Base-by-base conservation (phyloP, 2,113 vertebrate species). In the Isichthys henryi region DNA sequence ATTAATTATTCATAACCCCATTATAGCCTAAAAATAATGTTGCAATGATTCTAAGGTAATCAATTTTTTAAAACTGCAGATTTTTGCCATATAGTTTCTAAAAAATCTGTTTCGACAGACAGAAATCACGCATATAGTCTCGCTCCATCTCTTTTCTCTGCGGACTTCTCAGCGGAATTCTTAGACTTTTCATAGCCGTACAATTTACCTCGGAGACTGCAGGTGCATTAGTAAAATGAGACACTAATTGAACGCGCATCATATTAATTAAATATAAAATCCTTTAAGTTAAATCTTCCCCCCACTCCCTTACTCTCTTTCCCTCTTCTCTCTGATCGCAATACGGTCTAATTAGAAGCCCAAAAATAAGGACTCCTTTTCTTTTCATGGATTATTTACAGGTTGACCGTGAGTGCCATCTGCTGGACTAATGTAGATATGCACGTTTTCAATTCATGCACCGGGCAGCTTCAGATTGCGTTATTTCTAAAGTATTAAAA, bases 381-480 rank as follows among this genome's bases (percentile, higher is more conserved):
- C 49, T 31, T 17, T 77, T 39, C 70, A 13, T 0, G 70, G 62
- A 66, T 66, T 90, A 52, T 70, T 88, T 21, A 88, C 50, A 92
- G 48, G 13, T 17, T 52, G 88, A 86, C 39, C 77, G 9, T 89
- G 48, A 87, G 82, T 2, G 90, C 92, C 93, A 91, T 91, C 93
- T 94, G 91, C 39, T 92, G 92, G 93, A 87, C 19, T 62, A 52
- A n/a, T 56, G 23, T 27, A 31, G 48, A 43, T 83, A 74, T 5
- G 53, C 11, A 35, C 74, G 74, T 39, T 19, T 15, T 48, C 10
- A 84, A 21, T 84, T n/a, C 82, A n/a, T n/a, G 43, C 45, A 9
- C 17, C n/a, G 80, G n/a, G 21, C 82, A 39, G 74, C 35, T 19
- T 80, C 74, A 19, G 74, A 0, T 43, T 39, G 1, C 27, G 9